Conservation (phyloP, 2,888 invertebrate species). For the Tipula vernalis region DNA sequence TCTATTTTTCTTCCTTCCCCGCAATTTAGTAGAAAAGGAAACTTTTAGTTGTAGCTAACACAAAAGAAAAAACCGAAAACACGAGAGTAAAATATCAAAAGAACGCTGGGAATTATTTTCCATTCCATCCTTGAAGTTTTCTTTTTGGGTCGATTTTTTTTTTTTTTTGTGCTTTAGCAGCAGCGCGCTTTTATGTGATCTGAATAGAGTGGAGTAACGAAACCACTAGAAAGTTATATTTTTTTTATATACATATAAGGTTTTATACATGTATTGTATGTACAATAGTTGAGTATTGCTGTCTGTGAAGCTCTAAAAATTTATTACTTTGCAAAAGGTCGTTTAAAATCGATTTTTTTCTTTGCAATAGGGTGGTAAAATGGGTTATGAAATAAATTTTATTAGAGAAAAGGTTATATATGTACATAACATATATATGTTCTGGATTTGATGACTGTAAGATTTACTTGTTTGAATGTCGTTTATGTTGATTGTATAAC, state of each 20-base stretch:
- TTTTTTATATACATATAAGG: neutral
- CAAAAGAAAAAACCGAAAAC: too few species aligned
- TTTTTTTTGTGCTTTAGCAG: too few species aligned
- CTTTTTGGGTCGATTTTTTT: too few species aligned
- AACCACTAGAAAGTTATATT: neutral
- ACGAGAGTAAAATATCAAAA: neutral
- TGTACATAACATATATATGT: neutral
- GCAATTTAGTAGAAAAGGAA: neutral
- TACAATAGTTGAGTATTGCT: neutral
- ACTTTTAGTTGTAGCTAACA: neutral
- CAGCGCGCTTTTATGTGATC: neutral
- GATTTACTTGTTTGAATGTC: neutral
- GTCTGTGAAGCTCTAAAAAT: neutral
- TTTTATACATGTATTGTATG: too few species aligned
- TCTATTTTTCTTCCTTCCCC: neutral
- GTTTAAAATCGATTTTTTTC: neutral
- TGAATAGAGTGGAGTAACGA: neutral
- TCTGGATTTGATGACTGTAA: neutral
- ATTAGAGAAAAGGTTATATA: neutral
- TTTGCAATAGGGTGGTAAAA: neutral
- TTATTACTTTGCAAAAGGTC: neutral
- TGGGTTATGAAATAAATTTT: neutral
- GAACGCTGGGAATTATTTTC: neutral
- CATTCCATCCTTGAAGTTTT: neutral
- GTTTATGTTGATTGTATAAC: neutral